Conservation (phyloP, 1,140 invertebrate species). For the Caenorhabditis briggsae region DNA sequence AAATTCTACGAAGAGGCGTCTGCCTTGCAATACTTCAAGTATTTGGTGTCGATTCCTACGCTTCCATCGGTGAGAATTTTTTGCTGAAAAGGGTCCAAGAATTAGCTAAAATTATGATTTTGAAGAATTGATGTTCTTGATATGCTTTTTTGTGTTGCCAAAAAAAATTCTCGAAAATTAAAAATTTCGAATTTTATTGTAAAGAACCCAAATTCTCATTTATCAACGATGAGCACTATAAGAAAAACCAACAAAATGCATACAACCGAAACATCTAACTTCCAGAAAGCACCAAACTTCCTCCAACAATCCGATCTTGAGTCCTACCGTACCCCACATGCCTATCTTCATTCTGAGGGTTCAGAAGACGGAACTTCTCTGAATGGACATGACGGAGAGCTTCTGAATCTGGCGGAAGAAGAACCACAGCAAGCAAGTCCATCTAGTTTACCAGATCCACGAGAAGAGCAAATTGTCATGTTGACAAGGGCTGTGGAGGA, state of each 20-base stretch:
- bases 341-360: conserved; percentile 85
- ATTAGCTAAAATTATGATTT: too few species aligned
- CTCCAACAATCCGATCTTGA: conserved; percentile 90
- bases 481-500: conserved; percentile 72
- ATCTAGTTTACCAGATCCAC: conserved; percentile 46
- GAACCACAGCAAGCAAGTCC: conserved; percentile 54
- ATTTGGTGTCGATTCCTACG: conserved; percentile 91
- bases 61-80: conserved; percentile 87
- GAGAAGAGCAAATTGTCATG: conserved; percentile 70
- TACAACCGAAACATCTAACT: background rate
- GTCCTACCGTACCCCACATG: conserved; percentile 92
- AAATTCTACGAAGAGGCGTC: conserved; percentile 92
- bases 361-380: conserved; percentile 58
- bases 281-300: conserved; percentile 89
- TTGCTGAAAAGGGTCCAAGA: too few species aligned
- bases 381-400: conserved; percentile 48
- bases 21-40: conserved; percentile 96
- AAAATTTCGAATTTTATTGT: too few species aligned
- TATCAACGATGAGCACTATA: background rate
- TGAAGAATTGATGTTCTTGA: too few species aligned
- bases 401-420: conserved; percentile 54
- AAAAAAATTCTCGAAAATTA: too few species aligned
- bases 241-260: too few species aligned
- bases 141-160: too few species aligned
- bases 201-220: too few species aligned